Base-by-base conservation (phyloP, 1,140 invertebrate genomes). In the Drosophila insularis region DNA sequence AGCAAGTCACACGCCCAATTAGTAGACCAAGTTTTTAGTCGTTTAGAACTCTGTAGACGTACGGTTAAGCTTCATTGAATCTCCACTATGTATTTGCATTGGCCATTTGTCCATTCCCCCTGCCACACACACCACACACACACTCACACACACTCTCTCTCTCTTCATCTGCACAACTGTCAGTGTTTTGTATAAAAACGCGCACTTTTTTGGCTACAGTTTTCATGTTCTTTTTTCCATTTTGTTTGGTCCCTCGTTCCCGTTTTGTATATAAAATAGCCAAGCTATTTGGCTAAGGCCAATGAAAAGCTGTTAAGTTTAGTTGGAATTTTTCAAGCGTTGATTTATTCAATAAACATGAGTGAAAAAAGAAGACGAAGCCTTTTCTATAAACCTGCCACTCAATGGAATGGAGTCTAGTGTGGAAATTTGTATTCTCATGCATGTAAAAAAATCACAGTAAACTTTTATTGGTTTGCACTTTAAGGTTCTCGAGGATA, bases 11-110 rank as follows among this genome's bases (percentile, higher is more conserved):
- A 87, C 84, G 84, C 84, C 84, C 84, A 87, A 87, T 87, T 87
- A 87, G 84, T 89, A 76, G 84, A 75, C 72, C 79, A 89, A 87
- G 84, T 87, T 75, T 86, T 77, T 72, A 76, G 72, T 68, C 79
- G 72, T 68, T 79, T 74, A 75, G 71, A 74, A 63, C 76, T 89
- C 78, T 79, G 68, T 75, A 80, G 84, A 78, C 72, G 72, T 70
- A 68, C 67, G 75, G 43, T 84, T 78, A 84, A 87, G 84, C 84
- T 89, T 89, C 84, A 87, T 87, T 87, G 84, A 89, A 79, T 87
- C 89, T 72, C 69, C 79, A 87, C 82, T 86, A 87, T 87, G 63
- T 78, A 87, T 87, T 87, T 87, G 84, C 84, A 87, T 87, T 89
- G 72, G 73, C 67, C 80, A 81, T 76, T 71, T 75, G 63, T 78